Base-by-base conservation (phyloP, 1,140 invertebrate species). In the Diorhabda carinulata region DNA sequence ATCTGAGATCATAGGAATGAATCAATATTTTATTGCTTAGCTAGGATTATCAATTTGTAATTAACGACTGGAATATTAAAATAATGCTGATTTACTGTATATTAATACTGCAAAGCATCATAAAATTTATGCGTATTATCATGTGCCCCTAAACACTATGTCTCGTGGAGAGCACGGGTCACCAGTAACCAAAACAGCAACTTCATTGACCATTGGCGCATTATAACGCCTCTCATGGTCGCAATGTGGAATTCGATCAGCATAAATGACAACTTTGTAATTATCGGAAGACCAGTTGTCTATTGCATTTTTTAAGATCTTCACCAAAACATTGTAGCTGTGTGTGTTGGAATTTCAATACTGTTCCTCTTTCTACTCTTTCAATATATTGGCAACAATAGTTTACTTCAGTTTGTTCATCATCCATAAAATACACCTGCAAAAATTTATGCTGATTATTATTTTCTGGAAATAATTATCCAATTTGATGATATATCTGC, bases 321-420 rank as follows among this genome's bases (percentile, higher is more conserved):
- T 7, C 57, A 40, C 57, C 10, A 10, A 59, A 59, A 9, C 4
- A 10, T 59, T 59, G 57, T 59, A 40, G 1, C 10, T 10, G 10
- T 59, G 57, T 59, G 41, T 0, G 2, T 59, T 59, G 57, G 6
- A 40, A 8, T 59, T 59, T 59, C 10, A 42, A 43, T 42, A 62
- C 1, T 62, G 60, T 59, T 7, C 47, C 8, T 56, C 66, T 68
- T 68, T 58, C 60, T 9, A 62, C 45, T 47, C 43, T 10, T 59
- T 61, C n/a, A 61, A 42, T 62, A 62, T 44, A 62, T 47, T 59
- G 10, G 10, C 67, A 68, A 10, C 73, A 41, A 10, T 45, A 4
- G 42, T 72, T 43, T 45, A 58, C 66, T 72, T 77, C 44, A 43
- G 25, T 63, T 52, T 75, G 67, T 44, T 69, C 58, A 63, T 78